Percentiles rank a stretch among this genome's conserved stretches.
Evolutionary conservation across 2,797 vertebrate species (phyloP).

Genomic region (Poecilia wingei): DNA sequence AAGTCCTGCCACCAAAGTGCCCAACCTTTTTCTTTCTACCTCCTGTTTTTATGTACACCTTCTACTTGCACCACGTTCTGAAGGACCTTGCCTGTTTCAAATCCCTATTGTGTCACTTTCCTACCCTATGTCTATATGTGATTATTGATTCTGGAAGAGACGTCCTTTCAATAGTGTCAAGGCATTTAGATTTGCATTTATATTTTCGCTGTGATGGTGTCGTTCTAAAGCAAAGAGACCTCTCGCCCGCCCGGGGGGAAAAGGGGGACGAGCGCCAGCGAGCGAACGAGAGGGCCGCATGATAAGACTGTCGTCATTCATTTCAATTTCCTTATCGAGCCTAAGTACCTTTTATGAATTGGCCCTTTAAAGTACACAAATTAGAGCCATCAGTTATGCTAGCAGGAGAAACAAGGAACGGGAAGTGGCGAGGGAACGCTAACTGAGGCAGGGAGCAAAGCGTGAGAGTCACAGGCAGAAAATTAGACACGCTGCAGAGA

Average conservation of each 20-base stretch:
- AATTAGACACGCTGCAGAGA: slow-evolving; percentile 52
- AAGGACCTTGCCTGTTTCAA: slow-evolving; percentile 66
- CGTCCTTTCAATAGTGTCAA: slow-evolving; percentile 66
- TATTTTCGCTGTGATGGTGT: slow-evolving; percentile 67
- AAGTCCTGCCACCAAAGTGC: slow-evolving; percentile 25
- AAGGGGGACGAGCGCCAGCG: slow-evolving; percentile 44
- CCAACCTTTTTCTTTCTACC: slow-evolving; percentile 29
- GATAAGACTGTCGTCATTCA: slow-evolving; percentile 78
- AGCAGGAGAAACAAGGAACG: slow-evolving; percentile 62
- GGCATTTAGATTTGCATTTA: slow-evolving; percentile 77
- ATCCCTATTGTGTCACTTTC: slow-evolving; percentile 65
- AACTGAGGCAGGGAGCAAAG: slow-evolving; percentile 42
- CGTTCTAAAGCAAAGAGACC: slow-evolving; percentile 68
- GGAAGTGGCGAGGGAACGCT: slow-evolving; percentile 40
- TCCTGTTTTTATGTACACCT: slow-evolving; percentile 23
- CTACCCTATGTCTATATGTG: slow-evolving; percentile 58
- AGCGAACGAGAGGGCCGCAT: slow-evolving; percentile 50
- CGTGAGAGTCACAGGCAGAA: slow-evolving; percentile 46
- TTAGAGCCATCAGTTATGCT: slow-evolving; percentile 80
- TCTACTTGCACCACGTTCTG: slow-evolving; percentile 58
- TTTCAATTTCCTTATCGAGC: slow-evolving; percentile 78
- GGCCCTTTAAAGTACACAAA: slow-evolving; percentile 82
- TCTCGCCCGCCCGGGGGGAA: slow-evolving; percentile 53
- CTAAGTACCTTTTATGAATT: slow-evolving; percentile 80
- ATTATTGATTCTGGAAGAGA: slow-evolving; percentile 78